Base-by-base conservation (phyloP, 2,888 invertebrate species). In the Ormyrus pomaceus region DNA sequence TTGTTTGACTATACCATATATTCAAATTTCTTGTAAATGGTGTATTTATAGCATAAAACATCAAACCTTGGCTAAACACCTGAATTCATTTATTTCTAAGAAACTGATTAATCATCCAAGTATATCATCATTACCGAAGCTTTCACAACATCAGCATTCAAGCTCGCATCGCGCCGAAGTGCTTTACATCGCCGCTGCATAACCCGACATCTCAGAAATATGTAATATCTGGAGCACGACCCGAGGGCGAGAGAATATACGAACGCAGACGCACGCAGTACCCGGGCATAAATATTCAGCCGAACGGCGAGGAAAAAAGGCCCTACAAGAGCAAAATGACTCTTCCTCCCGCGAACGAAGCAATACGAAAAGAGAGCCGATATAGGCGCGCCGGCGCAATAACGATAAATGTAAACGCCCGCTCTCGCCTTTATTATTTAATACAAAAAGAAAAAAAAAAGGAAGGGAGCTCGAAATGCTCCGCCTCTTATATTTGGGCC, bases 211-310 rank as follows among this genome's bases (percentile, higher is more conserved):
- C 58, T 9, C 59, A 48, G 13, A 79, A 73, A 55, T 65, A 61
- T 72, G 73, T 65, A 73, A 62, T 58, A 80, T 69, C 69, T n/a
- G 55, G 51, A 73, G 19, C 1, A 69, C 48, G 56, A 64, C 56
- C 71, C 11, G 64, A 64, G 51, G 55, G 73, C 50, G 53, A 58
- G n/a, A 70, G n/a, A 46, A 13, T 59, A 46, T 19, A 19, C 19
- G 19, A 19, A 19, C 19, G 19, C 19, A 19, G 19, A 0, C 59
- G 5, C 79, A 48, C n/a, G 13, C 59, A 65, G 59, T 34, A 10
- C 13, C 10, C n/a, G n/a, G 13, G 51, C 77, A 77, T 81, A 74
- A 81, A 81, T 81, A 81, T 81, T 82, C 70, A 81, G 74, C 64
- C 19, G 70, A 77, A 50, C 75, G 66, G 48, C 6, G 8, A 46